Evolutionary conservation across 2,797 vertebrate species (phyloP).

Genomic region (Brachymystax lenok): DNA sequence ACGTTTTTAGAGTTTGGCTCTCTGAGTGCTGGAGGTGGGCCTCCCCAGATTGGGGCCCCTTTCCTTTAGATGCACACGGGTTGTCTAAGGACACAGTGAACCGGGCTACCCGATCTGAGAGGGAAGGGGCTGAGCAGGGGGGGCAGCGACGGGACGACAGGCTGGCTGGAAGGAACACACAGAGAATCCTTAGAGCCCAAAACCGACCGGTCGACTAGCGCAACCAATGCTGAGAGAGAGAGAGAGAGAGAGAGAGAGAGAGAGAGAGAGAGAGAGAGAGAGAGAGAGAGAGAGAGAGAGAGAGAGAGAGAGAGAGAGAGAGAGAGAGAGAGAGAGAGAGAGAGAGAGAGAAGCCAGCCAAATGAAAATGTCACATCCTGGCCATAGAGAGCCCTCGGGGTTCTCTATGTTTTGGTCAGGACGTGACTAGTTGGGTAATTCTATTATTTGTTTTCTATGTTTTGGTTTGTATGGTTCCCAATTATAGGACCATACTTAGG

Average conservation of each 20-base stretch:
- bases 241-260: conserved; percentile 46
- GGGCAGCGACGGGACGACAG: conserved; percentile 72
- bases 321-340: conserved; percentile 25
- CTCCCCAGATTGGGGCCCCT: conserved; percentile 77
- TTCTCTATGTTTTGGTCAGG: no score
- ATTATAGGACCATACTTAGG: no score
- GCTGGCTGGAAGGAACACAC: conserved; percentile 71
- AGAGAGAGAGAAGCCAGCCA: conserved; percentile 4
- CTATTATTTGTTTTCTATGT: no score
- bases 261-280: conserved; percentile 31
- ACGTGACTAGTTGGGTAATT: no score
- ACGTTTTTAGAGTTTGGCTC: background rate
- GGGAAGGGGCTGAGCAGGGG: conserved; percentile 75
- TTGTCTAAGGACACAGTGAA: conserved; percentile 85
- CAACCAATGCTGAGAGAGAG: conserved; percentile 37
- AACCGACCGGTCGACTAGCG: conserved; percentile 50
- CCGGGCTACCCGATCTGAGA: conserved; percentile 77
- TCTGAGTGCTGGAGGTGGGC: conserved; percentile 66
- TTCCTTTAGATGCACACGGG: conserved; percentile 75
- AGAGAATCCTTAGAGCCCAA: conserved; percentile 67
- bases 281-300: conserved; percentile 22
- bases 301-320: conserved; percentile 21
- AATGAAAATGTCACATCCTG: background rate
- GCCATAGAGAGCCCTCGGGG: no score
- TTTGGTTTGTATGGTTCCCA: no score